phyloP scores from a whole-genome alignment of 2,888 invertebrate genomes.

The Protodeltote pygarga region DNA sequence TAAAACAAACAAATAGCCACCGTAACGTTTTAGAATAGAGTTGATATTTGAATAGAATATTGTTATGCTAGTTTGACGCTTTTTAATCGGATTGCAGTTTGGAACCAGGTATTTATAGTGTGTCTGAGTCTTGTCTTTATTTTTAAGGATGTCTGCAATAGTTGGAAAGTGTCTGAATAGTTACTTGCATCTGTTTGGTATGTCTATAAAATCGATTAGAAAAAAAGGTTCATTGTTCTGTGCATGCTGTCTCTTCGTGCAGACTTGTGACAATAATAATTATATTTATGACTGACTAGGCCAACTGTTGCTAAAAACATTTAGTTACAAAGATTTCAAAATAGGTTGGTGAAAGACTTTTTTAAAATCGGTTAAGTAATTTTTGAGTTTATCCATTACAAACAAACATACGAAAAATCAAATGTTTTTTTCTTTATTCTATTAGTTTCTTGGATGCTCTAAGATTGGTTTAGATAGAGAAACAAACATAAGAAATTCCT shows the following conservation, averaged over 20 bases:
- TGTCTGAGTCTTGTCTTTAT: slow-evolving; percentile 40
- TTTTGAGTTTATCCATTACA: too few relatives aligned
- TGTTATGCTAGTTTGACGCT: slow-evolving; percentile 33
- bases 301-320: too few relatives aligned
- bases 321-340: too few relatives aligned
- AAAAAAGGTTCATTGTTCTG: neutral
- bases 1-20: slow-evolving; percentile 26
- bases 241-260: too few relatives aligned
- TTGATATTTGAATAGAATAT: slow-evolving; percentile 14
- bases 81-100: slow-evolving; percentile 64
- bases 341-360: too few relatives aligned
- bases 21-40: slow-evolving; percentile 15
- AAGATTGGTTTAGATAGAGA: too few relatives aligned
- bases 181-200: slow-evolving; percentile 13
- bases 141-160: slow-evolving; percentile 31
- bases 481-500: too few relatives aligned
- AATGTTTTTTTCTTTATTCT: too few relatives aligned
- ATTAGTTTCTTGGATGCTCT: too few relatives aligned
- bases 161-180: slow-evolving; percentile 1
- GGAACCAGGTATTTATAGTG: slow-evolving; percentile 58
- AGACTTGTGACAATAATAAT: too few relatives aligned
- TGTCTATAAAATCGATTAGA: neutral
- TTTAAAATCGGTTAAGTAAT: too few relatives aligned
- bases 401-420: too few relatives aligned
- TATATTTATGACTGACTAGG: slow-evolving; percentile 9